Percentiles rank a stretch among this genome's conserved stretches.
These are phyloP conservation scores for Virgularia gustaviana DNA, from an alignment of 92 coral and sea anemone species.

Conservation along the genomic window DNA sequence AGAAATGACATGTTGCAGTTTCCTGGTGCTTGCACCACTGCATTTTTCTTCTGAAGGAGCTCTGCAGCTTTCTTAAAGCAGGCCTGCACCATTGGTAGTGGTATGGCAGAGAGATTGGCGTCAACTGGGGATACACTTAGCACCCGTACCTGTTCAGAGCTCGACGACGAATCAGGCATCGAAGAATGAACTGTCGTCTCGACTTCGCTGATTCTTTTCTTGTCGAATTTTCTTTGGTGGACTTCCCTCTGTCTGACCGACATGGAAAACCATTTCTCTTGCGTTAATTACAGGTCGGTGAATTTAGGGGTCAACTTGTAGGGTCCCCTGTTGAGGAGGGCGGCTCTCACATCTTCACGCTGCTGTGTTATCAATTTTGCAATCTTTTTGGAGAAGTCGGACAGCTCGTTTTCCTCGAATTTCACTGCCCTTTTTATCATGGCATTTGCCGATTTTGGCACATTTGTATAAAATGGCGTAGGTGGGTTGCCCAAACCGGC, in stretches of 20 bases:
- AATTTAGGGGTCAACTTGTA: neutral
- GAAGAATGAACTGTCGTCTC: no score
- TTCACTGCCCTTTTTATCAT: slow-evolving; percentile 27
- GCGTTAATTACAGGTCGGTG: neutral
- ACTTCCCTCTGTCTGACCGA: neutral
- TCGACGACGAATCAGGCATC: no score
- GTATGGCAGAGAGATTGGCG: slow-evolving; percentile 13
- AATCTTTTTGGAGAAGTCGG: neutral
- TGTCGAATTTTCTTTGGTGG: neutral
- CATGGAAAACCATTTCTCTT: slow-evolving; percentile 31
- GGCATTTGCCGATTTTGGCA: slow-evolving; percentile 31
- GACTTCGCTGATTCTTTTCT: neutral
- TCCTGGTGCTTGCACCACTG: slow-evolving; percentile 44
- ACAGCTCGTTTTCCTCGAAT: slow-evolving; percentile 4
- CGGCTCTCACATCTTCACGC: slow-evolving; percentile 4
- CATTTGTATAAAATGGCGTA: slow-evolving; percentile 16
- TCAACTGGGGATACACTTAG: slow-evolving; percentile 24
- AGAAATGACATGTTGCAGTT: slow-evolving; percentile 11
- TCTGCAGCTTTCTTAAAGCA: slow-evolving; percentile 14
- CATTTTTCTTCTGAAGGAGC: slow-evolving; percentile 29
- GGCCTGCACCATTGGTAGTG: slow-evolving; percentile 12
- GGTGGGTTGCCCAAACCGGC: slow-evolving; percentile 37
- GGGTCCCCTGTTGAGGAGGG: slow-evolving; percentile 8
- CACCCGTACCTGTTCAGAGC: slow-evolving; percentile 13
- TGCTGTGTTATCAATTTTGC: slow-evolving; percentile 1